A percentile compares a stretch with the other conserved stretches of the same genome.
These are phyloP conservation scores for Mesitornis unicolor DNA, from an alignment of 2,113 vertebrate genomes.

Conservation along the genomic window DNA sequence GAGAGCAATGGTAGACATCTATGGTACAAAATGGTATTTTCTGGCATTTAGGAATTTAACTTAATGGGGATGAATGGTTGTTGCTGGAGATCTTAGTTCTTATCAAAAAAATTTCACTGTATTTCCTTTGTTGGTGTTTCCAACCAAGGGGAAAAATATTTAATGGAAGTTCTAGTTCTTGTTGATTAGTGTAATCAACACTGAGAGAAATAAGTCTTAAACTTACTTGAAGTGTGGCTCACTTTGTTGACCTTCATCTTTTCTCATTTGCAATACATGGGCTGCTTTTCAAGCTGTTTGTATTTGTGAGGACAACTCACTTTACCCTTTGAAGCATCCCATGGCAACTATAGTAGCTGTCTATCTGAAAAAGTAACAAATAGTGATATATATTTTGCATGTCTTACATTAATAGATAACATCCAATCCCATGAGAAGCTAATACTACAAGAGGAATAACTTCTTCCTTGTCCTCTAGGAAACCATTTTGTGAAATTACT, in stretches of 20 bases:
- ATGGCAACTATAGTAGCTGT: not conserved
- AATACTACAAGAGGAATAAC: not conserved
- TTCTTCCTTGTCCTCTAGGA: not conserved
- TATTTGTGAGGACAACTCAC: not conserved
- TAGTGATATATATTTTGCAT: not conserved
- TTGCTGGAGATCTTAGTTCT: not conserved
- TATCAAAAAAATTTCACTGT: not conserved
- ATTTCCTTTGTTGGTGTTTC: not conserved
- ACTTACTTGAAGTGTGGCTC: not conserved
- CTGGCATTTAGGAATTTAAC: not conserved
- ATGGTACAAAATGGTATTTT: not conserved
- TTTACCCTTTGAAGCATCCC: not conserved
- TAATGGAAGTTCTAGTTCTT: not conserved
- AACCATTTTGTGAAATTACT: not conserved
- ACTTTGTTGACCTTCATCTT: not conserved
- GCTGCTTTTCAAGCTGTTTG: not conserved
- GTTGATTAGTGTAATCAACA: not conserved
- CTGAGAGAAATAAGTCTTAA: not conserved
- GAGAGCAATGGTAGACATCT: not conserved
- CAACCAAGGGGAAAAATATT: not conserved
- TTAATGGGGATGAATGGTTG: not conserved
- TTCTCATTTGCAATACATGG: not conserved
- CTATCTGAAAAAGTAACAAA: not conserved
- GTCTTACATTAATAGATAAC: not conserved
- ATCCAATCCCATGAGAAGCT: not conserved